phyloP scores from a whole-genome alignment of 2,888 invertebrate species.

The Pherbina coryleti region DNA sequence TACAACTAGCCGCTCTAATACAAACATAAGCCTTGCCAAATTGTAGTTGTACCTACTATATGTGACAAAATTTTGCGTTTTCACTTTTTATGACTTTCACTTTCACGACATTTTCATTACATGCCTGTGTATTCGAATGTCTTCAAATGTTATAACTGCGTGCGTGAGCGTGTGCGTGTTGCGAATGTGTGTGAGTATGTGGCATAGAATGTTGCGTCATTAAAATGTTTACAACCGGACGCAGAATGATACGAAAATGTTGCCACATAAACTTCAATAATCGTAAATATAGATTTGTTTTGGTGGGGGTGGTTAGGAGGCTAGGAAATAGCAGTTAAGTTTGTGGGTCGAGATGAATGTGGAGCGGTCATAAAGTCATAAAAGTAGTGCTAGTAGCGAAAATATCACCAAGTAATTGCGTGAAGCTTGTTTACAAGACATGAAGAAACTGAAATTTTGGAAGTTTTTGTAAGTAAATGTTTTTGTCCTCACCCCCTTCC shows the following conservation, averaged over 20 bases:
- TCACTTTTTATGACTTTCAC: constrained; percentile 33
- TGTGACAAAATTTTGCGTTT: constrained; percentile 11
- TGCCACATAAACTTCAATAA: constrained; percentile 55
- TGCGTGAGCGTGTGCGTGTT: not conserved
- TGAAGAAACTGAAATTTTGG: too few species aligned
- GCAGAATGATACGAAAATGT: constrained; percentile 54
- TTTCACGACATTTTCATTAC: constrained; percentile 27
- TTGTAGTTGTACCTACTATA: not conserved
- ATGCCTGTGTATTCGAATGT: not conserved
- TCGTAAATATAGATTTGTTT: constrained; percentile 55
- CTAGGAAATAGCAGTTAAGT: not conserved
- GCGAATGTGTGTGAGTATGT: not conserved
- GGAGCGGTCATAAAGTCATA: not conserved
- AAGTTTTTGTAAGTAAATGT: too few species aligned
- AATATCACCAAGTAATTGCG: not conserved
- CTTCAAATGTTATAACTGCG: not conserved
- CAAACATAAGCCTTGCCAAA: not conserved
- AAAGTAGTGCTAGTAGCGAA: not conserved
- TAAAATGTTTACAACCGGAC: constrained; percentile 49
- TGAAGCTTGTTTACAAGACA: too few species aligned
- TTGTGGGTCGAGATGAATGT: not conserved
- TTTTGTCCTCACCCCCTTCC: too few species aligned
- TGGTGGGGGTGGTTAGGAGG: not conserved
- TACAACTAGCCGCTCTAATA: too few species aligned
- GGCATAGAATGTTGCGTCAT: not conserved